Percentiles rank a stretch among this genome's conserved stretches.
Conservation (phyloP, 2,113 vertebrate genomes). For the Petroica traversi region DNA sequence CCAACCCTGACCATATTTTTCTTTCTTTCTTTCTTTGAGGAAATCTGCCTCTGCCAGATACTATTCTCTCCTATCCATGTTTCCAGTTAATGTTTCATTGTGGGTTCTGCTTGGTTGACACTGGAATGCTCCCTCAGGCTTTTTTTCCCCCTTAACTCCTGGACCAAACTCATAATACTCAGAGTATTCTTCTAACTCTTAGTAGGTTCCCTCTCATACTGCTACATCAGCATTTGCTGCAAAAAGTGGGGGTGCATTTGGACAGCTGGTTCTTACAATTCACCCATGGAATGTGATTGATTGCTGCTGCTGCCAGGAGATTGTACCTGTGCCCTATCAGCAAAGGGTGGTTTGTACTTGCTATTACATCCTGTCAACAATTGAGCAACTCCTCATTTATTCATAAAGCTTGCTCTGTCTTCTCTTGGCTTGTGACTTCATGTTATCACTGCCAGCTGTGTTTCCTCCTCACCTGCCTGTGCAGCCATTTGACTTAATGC, state of each 20-base stretch:
- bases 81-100: neutral
- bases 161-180: neutral
- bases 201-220: neutral
- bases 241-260: neutral
- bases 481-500: neutral
- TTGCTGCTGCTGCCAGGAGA: neutral
- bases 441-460: fast-evolving
- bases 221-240: neutral
- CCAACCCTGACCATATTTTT: neutral
- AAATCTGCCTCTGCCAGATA: neutral
- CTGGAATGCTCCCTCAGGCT: neutral
- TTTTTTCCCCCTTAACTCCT: neutral
- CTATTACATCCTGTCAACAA: neutral
- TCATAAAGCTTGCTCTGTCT: neutral
- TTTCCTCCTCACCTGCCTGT: neutral
- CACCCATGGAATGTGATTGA: neutral
- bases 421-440: neutral
- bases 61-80: neutral
- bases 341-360: neutral
- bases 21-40: neutral
- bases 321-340: neutral
- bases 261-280: neutral
- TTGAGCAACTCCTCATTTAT: neutral
- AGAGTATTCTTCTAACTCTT: neutral
- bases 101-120: neutral